These are phyloP conservation scores for Hucho hucho DNA, from an alignment of 2,113 vertebrate species.

Conservation along the genomic window DNA sequence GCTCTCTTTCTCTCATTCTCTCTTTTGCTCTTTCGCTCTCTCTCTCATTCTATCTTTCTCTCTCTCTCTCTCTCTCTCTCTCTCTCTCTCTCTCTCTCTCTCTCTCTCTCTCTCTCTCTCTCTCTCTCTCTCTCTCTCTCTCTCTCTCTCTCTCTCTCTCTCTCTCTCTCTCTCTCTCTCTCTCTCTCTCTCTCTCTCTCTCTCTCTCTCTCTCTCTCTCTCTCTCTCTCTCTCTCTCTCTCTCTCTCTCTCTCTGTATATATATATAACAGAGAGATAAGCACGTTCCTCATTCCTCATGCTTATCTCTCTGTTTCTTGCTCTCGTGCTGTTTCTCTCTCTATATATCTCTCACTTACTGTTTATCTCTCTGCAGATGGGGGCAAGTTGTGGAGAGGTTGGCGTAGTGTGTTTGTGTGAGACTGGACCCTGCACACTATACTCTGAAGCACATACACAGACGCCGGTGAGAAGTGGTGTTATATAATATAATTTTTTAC, in stretches of 20 bases:
- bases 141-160: background rate
- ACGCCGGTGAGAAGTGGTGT: constrained; percentile 53
- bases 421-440: constrained; percentile 54
- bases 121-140: background rate
- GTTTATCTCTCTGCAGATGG: constrained; percentile 45
- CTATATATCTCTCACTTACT: background rate
- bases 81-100: background rate
- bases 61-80: background rate
- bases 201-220: background rate
- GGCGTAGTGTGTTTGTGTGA: constrained; percentile 61
- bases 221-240: constrained; percentile 8
- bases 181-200: background rate
- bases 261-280: no score
- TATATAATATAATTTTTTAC: no score
- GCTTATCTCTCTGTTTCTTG: no score
- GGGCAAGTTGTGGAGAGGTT: constrained; percentile 55
- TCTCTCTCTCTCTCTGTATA: no score
- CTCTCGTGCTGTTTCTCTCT: background rate
- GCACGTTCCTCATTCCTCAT: no score
- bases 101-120: background rate
- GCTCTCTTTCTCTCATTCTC: constrained; percentile 17
- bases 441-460: constrained; percentile 57
- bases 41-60: constrained; percentile 6
- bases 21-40: constrained; percentile 9
- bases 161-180: background rate